Conservation (phyloP, 1,140 invertebrate genomes). For the Papilio helenus region DNA sequence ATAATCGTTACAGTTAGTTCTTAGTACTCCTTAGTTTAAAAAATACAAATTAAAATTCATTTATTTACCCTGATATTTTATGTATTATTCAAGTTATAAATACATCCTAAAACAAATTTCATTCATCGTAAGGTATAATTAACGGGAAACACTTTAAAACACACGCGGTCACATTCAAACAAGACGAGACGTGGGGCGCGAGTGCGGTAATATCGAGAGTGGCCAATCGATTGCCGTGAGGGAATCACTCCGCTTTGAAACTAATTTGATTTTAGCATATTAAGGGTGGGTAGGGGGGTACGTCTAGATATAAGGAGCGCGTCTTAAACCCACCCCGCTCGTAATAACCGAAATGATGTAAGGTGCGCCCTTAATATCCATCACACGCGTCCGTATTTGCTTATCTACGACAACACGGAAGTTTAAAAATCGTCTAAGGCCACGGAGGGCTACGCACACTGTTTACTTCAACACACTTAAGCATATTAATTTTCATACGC, state of each 20-base stretch:
- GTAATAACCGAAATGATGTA: slow-evolving; percentile 82
- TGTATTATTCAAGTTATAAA: background rate
- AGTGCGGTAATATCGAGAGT: slow-evolving; percentile 36
- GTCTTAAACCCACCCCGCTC: slow-evolving; percentile 70
- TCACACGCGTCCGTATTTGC: slow-evolving; percentile 80
- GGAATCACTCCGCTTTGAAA: slow-evolving; percentile 78
- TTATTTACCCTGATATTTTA: too few species aligned
- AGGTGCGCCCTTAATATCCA: slow-evolving; percentile 82
- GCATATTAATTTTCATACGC: slow-evolving; percentile 52
- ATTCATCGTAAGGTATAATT: slow-evolving; percentile 14
- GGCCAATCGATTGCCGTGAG: slow-evolving; percentile 66
- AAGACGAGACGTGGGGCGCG: slow-evolving; percentile 45
- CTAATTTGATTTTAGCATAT: slow-evolving; percentile 83
- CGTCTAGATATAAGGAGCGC: slow-evolving; percentile 76
- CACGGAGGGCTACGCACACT: slow-evolving; percentile 51
- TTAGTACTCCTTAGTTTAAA: too few species aligned
- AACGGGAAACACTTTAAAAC: slow-evolving; percentile 30
- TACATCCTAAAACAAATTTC: background rate
- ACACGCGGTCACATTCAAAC: slow-evolving; percentile 34
- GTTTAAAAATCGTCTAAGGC: slow-evolving; percentile 77
- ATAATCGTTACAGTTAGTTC: too few species aligned
- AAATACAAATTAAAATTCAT: too few species aligned
- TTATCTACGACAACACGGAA: slow-evolving; percentile 81
- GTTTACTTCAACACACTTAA: slow-evolving; percentile 52
- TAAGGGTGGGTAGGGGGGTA: slow-evolving; percentile 69